A percentile compares a stretch with the other conserved stretches of the same genome.
These are phyloP conservation scores for Notolepis coatsorum DNA, from an alignment of 2,797 vertebrate genomes.

Conservation along the genomic window DNA sequence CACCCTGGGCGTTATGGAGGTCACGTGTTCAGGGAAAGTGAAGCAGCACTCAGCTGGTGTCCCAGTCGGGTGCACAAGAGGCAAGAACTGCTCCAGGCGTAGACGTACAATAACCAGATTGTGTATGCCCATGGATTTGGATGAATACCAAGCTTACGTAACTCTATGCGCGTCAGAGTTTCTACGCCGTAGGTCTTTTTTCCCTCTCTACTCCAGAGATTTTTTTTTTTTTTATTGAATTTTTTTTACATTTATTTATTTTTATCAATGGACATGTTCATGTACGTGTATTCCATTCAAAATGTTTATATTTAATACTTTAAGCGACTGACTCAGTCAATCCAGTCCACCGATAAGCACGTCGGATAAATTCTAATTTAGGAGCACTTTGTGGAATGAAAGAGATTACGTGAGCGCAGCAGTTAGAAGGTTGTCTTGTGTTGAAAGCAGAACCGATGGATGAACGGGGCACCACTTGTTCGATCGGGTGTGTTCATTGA, in stretches of 20 bases:
- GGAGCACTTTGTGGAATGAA: no score
- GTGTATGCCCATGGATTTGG: conserved; percentile 41
- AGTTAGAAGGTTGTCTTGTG: background rate
- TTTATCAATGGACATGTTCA: conserved; percentile 25
- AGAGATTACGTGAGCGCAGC: no score
- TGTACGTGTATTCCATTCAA: conserved; percentile 13
- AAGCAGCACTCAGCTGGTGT: conserved; percentile 35
- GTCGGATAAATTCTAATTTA: no score
- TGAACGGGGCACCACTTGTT: no score
- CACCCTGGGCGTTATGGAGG: background rate
- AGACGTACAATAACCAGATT: conserved; percentile 45
- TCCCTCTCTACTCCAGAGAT: background rate
- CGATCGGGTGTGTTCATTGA: no score
- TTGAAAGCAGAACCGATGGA: no score
- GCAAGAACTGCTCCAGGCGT: conserved; percentile 34
- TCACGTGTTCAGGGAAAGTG: conserved; percentile 21
- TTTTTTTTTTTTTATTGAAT: no score
- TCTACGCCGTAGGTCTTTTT: conserved; percentile 8
- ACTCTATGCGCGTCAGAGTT: conserved; percentile 44
- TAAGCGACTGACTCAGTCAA: background rate
- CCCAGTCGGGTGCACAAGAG: conserved; percentile 29
- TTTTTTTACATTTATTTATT: no score
- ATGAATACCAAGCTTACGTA: conserved; percentile 60
- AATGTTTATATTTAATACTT: conserved; percentile 4
- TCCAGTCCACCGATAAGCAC: no score